Evolutionary conservation across 2,797 vertebrate genomes (phyloP), one percentile per base, ranked within the genome.

Genomic region (Iguana delicatissima): DNA sequence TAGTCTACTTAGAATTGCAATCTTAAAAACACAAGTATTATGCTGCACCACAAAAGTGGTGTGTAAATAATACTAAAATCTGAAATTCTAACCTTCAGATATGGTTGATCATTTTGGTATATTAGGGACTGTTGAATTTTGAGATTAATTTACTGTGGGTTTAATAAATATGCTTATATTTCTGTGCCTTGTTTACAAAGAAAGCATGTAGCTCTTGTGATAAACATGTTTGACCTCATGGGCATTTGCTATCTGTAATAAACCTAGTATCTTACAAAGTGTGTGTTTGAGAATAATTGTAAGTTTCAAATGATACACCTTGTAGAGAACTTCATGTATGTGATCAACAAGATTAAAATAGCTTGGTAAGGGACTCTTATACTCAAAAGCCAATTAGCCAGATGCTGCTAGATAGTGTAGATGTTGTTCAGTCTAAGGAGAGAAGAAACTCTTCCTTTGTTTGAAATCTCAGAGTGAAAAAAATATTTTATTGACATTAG

Each of bases 381-480:
- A 93, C 89, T 93, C 92, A 24, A 89, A 92, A 95, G 93, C 96
- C 94, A 94, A 94, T 95, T 95, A 96, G 92, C 93, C 94, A 92
- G 92, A 87, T 91, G 96, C 93, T 93, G 0, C 93, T 80, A 81
- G 20, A 14, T 83, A 52, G 89, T 4, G 12, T 6, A 42, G 89
- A 76, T 90, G 85, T 92, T 94, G 89, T 95, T 89, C 74, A 91
- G 74, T 88, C 20, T 22, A 72, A 57, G 72, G 10, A n/a, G 90
- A 77, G 72, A 82, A 82, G 67, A 88, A 89, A 87, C 84, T 85
- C 73, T 89, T 80, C 8, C 29, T 86, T 59, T 52, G 72, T 81
- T 87, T 62, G 6, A 42, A 77, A 84, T 80, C 76, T 69, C 59
- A 12, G 2, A 73, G 24, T 84, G 35, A 52, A 82, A 26, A n/a